Evolutionary conservation across 2,113 vertebrate species (phyloP).

Genomic region (Bucco capensis): DNA sequence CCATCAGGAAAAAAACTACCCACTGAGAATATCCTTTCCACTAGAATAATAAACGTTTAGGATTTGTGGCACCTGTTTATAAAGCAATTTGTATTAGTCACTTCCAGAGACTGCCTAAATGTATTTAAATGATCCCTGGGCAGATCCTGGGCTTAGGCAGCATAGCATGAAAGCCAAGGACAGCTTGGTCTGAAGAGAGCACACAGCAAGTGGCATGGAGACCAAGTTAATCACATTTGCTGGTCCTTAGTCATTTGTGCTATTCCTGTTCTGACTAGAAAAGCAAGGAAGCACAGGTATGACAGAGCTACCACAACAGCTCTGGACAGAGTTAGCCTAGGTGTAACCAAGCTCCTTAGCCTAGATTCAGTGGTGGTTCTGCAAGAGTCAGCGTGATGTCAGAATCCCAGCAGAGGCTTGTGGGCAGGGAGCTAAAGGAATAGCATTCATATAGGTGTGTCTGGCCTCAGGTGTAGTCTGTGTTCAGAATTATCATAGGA

Average conservation of each 20-base stretch:
- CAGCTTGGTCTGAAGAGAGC: background rate
- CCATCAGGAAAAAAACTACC: background rate
- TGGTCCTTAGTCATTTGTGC: background rate
- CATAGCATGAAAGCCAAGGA: background rate
- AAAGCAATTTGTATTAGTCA: background rate
- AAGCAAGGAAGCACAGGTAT: rapidly evolving
- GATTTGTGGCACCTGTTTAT: background rate
- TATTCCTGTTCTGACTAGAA: background rate
- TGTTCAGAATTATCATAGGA: background rate
- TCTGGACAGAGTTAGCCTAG: background rate
- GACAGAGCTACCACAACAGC: background rate
- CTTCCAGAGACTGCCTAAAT: background rate
- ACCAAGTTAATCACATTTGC: background rate
- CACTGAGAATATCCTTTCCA: background rate
- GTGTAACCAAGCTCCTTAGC: background rate
- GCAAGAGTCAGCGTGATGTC: background rate
- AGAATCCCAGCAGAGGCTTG: background rate
- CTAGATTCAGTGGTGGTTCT: background rate
- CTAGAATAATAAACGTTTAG: background rate
- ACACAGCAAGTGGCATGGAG: background rate
- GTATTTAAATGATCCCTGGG: background rate
- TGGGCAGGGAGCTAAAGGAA: background rate
- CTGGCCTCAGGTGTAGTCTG: background rate
- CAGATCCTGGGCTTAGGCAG: background rate
- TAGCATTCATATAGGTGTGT: background rate